Evolutionary conservation across 2,113 vertebrate genomes (phyloP).

Genomic region (Sebastes fasciatus): DNA sequence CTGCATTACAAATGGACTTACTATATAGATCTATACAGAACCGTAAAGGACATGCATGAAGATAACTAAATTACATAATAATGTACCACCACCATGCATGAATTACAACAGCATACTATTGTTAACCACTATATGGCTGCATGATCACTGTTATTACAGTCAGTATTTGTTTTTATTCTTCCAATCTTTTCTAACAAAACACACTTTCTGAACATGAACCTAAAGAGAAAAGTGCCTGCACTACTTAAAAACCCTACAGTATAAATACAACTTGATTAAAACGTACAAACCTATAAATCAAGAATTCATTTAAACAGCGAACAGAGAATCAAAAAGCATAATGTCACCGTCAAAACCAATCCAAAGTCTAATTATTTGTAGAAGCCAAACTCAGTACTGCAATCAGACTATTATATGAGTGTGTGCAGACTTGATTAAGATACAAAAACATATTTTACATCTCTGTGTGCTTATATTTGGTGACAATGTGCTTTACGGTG

Average conservation of each 20-base stretch:
- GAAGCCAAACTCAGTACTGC: neutral
- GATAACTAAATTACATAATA: neutral
- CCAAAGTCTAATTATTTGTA: neutral
- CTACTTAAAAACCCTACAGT: neutral
- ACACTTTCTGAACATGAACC: too few species aligned
- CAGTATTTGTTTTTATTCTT: neutral
- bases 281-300: neutral
- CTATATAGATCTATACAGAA: neutral
- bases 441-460: too few species aligned
- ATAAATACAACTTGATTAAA: slow-evolving; percentile 2
- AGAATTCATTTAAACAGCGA: neutral
- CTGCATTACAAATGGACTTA: neutral
- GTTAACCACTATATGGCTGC: too few species aligned
- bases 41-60: neutral
- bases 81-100: neutral
- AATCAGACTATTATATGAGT: neutral
- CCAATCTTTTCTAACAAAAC: neutral
- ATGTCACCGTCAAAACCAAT: neutral
- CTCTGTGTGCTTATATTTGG: neutral
- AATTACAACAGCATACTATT: neutral
- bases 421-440: neutral
- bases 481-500: neutral
- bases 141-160: neutral
- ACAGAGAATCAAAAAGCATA: neutral
- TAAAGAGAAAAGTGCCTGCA: neutral